Evolutionary conservation across 2,113 vertebrate species (phyloP), one percentile per base, ranked within the genome.

Genomic region (Hyaena hyaena): DNA sequence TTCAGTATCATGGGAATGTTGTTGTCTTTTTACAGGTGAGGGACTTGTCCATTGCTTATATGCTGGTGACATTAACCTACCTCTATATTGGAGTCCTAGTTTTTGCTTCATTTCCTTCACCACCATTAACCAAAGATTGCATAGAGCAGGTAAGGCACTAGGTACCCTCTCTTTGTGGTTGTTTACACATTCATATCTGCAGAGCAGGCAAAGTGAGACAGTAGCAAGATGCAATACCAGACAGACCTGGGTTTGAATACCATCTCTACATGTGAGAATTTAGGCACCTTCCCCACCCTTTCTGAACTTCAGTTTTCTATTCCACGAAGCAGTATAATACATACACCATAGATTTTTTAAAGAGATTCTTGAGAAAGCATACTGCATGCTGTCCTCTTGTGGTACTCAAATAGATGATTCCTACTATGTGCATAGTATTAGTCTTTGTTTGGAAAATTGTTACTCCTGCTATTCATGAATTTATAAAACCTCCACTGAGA

Each of bases 21-120:
- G 14, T 94, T 96, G 53, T 97, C 35, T 98, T 35, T 97, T 97
- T 98, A 26, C 96, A 99, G 99, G 99, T 99, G 33, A 99, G 99
- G 96, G 99, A 99, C 97, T 98, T 99, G 76, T 99, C 99, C 17
- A 95, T 99, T 98, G 99, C 99, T 0, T 99, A 99, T 91, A 98
- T 99, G 69, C 98, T 99, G 55, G 99, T 99, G 53, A 99, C 99
- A 9, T 88, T 99, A 93, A 99, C 99, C 0, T 99, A 99, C 48
- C 98, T 99, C 1, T 99, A 99, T 81, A 99, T 99, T 7, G 99
- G 99, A 50, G 98, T 99, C 90, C 95, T 99, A 97, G 99, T 99
- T 98, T 99, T 99, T 98, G 99, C 99, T 84, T 98, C 99, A 77
- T 99, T 99, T 97, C 99, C 99, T 23, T 99, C 99, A 24, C 99